phyloP scores from a whole-genome alignment of 2,113 vertebrate genomes.

The Sebastes fasciatus region DNA sequence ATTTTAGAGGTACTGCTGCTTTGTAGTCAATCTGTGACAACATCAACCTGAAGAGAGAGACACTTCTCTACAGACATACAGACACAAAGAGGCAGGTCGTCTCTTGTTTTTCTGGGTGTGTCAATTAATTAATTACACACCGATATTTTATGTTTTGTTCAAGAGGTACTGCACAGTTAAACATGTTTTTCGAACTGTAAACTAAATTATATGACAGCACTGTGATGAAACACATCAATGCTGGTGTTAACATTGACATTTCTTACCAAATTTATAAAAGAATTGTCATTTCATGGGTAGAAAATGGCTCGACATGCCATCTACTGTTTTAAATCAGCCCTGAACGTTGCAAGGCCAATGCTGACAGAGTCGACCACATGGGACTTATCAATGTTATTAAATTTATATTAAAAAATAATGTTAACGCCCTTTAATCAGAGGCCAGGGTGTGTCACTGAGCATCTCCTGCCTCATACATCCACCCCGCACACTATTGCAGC shows the following conservation, averaged over 20 bases:
- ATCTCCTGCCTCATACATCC: not conserved
- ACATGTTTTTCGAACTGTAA: not conserved
- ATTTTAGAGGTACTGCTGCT: slow-evolving; percentile 21
- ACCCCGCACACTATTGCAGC: not conserved
- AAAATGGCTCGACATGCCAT: not conserved
- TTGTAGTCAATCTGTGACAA: slow-evolving; percentile 31
- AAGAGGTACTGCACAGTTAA: not conserved
- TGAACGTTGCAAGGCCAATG: not conserved
- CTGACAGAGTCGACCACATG: not conserved
- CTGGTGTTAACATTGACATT: not conserved
- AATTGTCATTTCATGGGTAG: not conserved
- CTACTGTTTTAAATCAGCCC: not conserved
- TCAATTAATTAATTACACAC: not conserved
- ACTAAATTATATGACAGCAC: not conserved
- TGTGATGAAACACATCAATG: not conserved
- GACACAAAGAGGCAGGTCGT: slow-evolving; percentile 31
- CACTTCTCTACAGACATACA: slow-evolving; percentile 31
- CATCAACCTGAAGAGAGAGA: slow-evolving; percentile 56
- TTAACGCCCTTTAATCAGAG: too few species aligned
- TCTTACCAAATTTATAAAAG: not conserved
- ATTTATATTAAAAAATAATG: too few species aligned
- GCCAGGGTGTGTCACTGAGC: not conserved
- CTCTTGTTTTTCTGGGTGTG: not conserved
- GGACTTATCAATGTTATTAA: too few species aligned
- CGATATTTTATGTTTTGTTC: not conserved